Evolutionary conservation across 2,113 vertebrate genomes (phyloP).

Genomic region (Corvus cornix): DNA sequence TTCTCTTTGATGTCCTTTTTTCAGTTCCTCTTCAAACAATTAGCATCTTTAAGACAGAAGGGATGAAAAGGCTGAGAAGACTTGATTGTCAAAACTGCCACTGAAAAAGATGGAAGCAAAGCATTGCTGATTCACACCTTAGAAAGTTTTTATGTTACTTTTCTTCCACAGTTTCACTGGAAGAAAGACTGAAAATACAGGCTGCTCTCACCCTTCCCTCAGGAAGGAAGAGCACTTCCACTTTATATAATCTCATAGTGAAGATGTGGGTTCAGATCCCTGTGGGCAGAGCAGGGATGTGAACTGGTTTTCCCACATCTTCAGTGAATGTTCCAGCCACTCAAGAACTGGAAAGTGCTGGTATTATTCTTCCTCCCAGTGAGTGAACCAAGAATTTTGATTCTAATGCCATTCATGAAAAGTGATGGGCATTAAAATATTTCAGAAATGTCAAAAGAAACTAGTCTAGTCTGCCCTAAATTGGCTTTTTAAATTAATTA

Average conservation of each 20-base stretch:
- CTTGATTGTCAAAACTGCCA: background rate
- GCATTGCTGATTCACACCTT: background rate
- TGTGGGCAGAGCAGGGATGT: background rate
- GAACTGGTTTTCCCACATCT: slow-evolving; percentile 41
- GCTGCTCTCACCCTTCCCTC: background rate
- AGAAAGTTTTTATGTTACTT: background rate
- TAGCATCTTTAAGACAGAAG: background rate
- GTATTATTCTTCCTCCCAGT: background rate
- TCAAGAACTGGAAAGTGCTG: background rate
- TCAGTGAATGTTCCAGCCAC: background rate
- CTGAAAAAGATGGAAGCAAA: background rate
- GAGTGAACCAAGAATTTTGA: background rate
- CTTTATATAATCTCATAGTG: background rate
- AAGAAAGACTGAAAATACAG: background rate
- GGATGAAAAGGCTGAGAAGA: background rate
- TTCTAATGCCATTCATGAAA: background rate
- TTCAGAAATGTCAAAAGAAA: background rate
- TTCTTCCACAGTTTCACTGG: background rate
- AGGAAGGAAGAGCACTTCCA: slow-evolving; percentile 5
- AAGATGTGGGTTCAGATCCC: slow-evolving; percentile 26
- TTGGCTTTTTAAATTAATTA: accelerated
- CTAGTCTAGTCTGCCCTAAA: background rate
- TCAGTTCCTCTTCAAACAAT: background rate
- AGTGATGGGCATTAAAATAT: background rate
- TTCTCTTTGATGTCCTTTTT: background rate